Base-by-base conservation (phyloP, 2,797 vertebrate species). In the Propithecus perrieri region DNA sequence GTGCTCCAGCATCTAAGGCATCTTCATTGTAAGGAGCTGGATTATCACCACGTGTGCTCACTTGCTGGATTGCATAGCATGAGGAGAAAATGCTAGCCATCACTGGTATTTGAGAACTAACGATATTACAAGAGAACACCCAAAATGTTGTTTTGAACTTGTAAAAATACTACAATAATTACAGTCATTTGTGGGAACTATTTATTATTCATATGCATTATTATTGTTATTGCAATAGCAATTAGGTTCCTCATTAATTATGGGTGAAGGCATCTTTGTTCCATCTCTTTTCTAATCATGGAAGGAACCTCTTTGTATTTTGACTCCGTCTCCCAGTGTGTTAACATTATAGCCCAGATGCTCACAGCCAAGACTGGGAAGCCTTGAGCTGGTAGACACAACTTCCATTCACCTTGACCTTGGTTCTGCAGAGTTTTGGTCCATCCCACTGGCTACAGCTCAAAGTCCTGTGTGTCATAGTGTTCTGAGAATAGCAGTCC, bases 61-160 rank as follows among this genome's bases (percentile, higher is more conserved):
- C 41, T 13, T 48, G 48, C 13, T 0, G 0, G 12, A 15, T 75
- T 43, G 53, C 0, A 1, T 7, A 13, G 35, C 12, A 50, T 9
- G 28, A 61, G 35, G 17, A 81, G 69, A 59, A 91, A 81, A 79
- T 33, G 33, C 20, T 46, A 28, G 46, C 55, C 24, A 35, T 38
- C 22, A 8, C 8, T 38, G 13, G 53, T 18, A 41, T 43, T 38
- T 65, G 33, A 93, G 30, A 78, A 26, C 15, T n/a, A 59, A 69
- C n/a, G 43, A n/a, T 72, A 89, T 33, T 46, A 63, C 7, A 63
- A 57, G 55, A 69, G 35, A 76, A 69, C 41, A 53, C 13, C 11
- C 28, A 69, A 71, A n/a, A 28, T 83, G 28, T 75, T 24, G 38
- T 28, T 33, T 35, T 72, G 38, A 67, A 22, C 35, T 26, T 28